Evolutionary conservation across 64 coral and sea anemone genomes (phyloP).

Genomic region (Anthopleura sola): DNA sequence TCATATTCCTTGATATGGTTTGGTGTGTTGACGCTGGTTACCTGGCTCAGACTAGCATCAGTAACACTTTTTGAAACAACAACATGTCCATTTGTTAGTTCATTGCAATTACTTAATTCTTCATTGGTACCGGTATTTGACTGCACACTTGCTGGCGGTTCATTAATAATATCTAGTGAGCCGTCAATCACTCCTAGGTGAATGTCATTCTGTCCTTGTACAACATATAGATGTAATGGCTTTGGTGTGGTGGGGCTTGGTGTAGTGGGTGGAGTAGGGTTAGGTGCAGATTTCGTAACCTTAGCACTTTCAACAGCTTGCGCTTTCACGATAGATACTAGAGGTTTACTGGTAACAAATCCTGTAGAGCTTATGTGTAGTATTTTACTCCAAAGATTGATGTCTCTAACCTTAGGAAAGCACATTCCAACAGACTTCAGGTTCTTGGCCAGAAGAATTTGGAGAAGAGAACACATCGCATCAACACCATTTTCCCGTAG

Average conservation of each 20-base stretch:
- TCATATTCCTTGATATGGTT: conserved; percentile 17
- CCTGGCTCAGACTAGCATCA: conserved; percentile 17
- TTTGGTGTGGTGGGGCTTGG: background rate
- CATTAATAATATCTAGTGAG: background rate
- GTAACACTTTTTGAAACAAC: background rate
- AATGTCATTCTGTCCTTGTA: conserved; percentile 34
- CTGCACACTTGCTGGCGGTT: background rate
- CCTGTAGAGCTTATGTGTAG: conserved; percentile 14
- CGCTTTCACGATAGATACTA: background rate
- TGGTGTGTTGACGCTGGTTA: background rate
- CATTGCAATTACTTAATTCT: background rate
- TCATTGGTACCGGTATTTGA: background rate
- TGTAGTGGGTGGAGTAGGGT: background rate
- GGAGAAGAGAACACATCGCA: conserved; percentile 39
- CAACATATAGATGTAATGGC: conserved; percentile 18
- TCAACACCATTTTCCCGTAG: conserved; percentile 47
- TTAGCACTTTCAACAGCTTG: background rate
- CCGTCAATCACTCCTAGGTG: background rate
- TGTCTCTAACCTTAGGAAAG: conserved; percentile 37
- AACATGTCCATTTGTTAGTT: background rate
- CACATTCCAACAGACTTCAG: conserved; percentile 60
- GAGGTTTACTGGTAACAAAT: background rate
- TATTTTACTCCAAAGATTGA: conserved; percentile 34
- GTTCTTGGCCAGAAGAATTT: conserved; percentile 38
- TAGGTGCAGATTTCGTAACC: background rate